Conservation (phyloP, 2,888 invertebrate species). For the Andrena hattorfiana region DNA sequence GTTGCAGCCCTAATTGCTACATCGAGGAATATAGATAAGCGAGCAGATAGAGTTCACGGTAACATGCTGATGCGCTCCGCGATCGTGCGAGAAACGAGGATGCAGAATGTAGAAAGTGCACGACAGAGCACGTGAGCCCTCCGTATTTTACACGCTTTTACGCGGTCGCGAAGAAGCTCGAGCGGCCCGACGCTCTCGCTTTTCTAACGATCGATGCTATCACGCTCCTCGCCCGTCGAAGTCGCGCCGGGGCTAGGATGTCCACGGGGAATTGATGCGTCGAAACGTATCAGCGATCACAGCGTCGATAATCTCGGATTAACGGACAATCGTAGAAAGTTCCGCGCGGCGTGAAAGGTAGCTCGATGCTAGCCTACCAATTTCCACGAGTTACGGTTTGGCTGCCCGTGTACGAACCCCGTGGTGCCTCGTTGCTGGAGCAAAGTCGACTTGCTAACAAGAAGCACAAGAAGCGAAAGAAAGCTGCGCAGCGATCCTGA, state of each 20-base stretch:
- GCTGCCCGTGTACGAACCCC: background rate
- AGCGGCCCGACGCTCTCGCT: constrained; percentile 21
- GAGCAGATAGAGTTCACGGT: background rate
- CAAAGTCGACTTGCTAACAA: background rate
- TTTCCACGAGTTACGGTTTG: background rate
- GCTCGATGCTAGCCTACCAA: background rate
- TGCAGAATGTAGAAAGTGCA: constrained; percentile 62
- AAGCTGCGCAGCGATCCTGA: background rate
- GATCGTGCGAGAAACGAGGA: constrained; percentile 53
- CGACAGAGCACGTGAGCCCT: constrained; percentile 18
- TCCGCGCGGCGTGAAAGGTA: constrained; percentile 26
- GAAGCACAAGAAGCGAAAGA: background rate
- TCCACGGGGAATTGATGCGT: background rate
- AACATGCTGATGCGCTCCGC: constrained; percentile 19
- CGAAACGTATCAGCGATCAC: background rate
- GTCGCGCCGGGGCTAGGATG: too few relatives aligned
- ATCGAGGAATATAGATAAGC: background rate
- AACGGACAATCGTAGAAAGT: constrained; percentile 45
- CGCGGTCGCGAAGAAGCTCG: constrained; percentile 21
- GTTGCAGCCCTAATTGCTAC: constrained; percentile 40
- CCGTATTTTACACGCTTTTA: constrained; percentile 41
- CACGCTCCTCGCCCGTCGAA: background rate
- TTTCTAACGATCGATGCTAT: constrained; percentile 34
- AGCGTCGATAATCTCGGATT: constrained; percentile 8
- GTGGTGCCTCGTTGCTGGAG: background rate